Conservation (phyloP, 2,797 vertebrate genomes). For the Sebastes taczanowskii region DNA sequence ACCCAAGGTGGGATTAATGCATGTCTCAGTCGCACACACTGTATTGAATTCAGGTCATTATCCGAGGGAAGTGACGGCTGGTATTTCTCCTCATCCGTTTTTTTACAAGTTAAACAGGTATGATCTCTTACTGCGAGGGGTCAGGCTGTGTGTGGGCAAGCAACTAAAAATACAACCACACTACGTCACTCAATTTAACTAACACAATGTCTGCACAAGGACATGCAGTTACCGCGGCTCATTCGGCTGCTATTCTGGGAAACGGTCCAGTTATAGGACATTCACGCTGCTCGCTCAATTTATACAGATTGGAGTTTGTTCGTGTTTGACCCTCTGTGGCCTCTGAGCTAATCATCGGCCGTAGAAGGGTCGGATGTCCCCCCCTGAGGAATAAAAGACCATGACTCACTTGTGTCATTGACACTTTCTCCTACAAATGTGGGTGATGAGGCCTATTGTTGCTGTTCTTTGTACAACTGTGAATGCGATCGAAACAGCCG, state of each 20-base stretch:
- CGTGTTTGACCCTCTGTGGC: background rate
- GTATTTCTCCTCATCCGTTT: background rate
- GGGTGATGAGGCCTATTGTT: background rate
- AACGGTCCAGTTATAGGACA: background rate
- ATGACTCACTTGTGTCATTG: background rate
- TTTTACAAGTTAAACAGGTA: background rate
- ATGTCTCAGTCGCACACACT: background rate
- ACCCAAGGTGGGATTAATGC: background rate
- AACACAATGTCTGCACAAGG: background rate
- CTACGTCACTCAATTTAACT: background rate
- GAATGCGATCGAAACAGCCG: background rate
- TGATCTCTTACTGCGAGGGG: background rate
- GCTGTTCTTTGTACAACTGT: background rate
- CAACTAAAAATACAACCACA: background rate
- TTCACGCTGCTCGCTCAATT: background rate
- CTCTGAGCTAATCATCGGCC: background rate
- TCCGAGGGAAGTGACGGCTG: background rate
- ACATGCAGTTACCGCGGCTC: background rate
- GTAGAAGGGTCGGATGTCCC: background rate
- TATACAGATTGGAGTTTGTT: conserved; percentile 5
- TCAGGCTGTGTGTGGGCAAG: background rate
- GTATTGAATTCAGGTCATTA: background rate
- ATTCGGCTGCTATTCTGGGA: background rate
- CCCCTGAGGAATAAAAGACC: background rate
- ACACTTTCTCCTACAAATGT: background rate